phyloP scores from a whole-genome alignment of 2,888 invertebrate genomes.

The Acrobeloides nanus region DNA sequence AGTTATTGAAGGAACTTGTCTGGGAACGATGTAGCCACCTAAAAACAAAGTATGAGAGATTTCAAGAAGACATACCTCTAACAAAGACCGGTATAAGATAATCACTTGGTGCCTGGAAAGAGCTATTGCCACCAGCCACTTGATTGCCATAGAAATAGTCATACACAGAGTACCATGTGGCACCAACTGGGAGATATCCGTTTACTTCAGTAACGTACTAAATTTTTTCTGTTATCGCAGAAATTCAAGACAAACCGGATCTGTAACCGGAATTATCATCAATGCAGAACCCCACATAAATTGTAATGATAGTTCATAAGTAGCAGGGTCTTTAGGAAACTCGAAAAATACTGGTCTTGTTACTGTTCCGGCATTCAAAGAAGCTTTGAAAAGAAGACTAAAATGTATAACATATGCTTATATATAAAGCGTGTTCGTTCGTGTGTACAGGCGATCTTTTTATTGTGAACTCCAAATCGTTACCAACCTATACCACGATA shows the following conservation, averaged over 20 bases:
- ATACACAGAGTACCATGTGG: conserved; percentile 51
- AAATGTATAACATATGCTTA: too few relatives aligned
- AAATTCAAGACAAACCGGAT: too few relatives aligned
- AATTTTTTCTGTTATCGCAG: too few relatives aligned
- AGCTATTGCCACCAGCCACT: conserved; percentile 27
- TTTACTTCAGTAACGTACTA: conserved; percentile 28
- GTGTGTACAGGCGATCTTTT: too few relatives aligned
- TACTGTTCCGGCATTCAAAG: conserved; percentile 22
- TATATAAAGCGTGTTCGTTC: too few relatives aligned
- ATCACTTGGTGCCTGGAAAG: conserved; percentile 31
- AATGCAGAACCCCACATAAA: conserved; percentile 48
- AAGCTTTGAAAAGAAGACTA: conserved; percentile 27
- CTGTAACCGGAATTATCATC: conserved; percentile 42
- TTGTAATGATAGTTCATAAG: conserved; percentile 35
- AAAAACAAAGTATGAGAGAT: too few relatives aligned
- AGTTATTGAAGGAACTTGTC: conserved; percentile 53
- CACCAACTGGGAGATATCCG: conserved; percentile 54
- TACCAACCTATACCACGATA: too few relatives aligned
- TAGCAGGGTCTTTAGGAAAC: conserved; percentile 27
- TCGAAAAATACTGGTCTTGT: conserved; percentile 33
- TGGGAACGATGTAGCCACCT: conserved; percentile 62
- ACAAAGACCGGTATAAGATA: conserved; percentile 42
- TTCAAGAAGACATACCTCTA: too few relatives aligned
- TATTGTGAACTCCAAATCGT: too few relatives aligned
- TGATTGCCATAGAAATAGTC: conserved; percentile 21